These are phyloP conservation scores for Nettapus auritus DNA, from an alignment of 2,113 vertebrate genomes.

Conservation along the genomic window DNA sequence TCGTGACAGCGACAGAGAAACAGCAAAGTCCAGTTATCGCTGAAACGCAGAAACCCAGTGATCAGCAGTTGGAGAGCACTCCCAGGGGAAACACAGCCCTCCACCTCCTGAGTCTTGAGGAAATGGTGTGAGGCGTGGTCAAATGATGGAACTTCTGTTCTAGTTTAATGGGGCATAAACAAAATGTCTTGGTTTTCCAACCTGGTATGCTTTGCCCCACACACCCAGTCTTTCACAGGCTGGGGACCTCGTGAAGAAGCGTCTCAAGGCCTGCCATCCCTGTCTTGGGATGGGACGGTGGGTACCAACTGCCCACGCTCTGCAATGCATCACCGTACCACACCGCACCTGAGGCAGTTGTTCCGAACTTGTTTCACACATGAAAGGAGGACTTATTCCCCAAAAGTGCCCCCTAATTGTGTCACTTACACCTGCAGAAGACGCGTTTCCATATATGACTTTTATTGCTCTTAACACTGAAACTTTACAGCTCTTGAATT, in stretches of 20 bases:
- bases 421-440: background rate
- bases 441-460: background rate
- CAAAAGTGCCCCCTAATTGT: background rate
- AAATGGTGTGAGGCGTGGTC: background rate
- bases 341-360: background rate
- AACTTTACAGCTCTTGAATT: background rate
- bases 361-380: background rate
- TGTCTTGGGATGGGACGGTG: background rate
- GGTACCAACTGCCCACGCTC: background rate
- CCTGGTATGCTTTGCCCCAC: accelerated
- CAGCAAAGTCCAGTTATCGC: too few species aligned
- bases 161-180: accelerated
- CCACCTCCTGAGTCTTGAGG: accelerated
- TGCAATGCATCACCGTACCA: accelerated
- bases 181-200: background rate
- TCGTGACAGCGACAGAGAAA: too few species aligned
- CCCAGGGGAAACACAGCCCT: accelerated
- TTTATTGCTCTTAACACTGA: background rate
- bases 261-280: accelerated
- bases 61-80: background rate
- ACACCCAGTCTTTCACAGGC: background rate
- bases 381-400: background rate
- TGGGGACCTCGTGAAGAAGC: accelerated
- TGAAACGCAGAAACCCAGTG: background rate
- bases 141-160: background rate